These are phyloP conservation scores for Gastrophysa polygoni DNA, from an alignment of 2,888 invertebrate species.

Conservation along the genomic window DNA sequence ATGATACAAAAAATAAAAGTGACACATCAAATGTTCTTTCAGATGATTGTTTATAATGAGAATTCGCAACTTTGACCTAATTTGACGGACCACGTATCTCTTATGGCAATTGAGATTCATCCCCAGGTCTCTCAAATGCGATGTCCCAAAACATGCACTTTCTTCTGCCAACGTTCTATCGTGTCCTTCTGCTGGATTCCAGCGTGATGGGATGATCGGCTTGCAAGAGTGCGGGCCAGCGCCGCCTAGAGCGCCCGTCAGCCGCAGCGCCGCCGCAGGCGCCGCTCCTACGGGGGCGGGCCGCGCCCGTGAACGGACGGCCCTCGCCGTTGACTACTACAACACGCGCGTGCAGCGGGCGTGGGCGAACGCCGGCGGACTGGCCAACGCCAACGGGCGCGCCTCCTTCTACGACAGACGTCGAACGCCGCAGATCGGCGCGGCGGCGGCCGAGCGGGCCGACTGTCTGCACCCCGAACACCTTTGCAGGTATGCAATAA, in stretches of 20 bases:
- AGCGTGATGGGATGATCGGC: conserved; percentile 62
- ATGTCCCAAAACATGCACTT: too few species aligned
- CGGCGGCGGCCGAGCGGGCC: conserved; percentile 12
- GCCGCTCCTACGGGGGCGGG: conserved; percentile 14
- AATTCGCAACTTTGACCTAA: too few species aligned
- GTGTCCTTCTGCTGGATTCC: conserved; percentile 39
- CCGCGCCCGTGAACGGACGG: conserved; percentile 56
- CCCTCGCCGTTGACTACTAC: conserved; percentile 63
- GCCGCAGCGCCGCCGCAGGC: conserved; percentile 36
- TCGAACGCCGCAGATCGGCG: conserved; percentile 2
- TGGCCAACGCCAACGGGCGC: conserved; percentile 52
- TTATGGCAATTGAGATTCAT: too few species aligned
- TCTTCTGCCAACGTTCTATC: too few species aligned
- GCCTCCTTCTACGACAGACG: conserved; percentile 54
- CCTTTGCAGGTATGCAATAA: conserved; percentile 66
- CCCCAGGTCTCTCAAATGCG: too few species aligned
- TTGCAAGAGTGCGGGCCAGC: conserved; percentile 59
- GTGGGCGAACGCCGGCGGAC: conserved; percentile 58
- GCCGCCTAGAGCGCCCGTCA: conserved; percentile 55
- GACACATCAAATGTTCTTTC: too few species aligned
- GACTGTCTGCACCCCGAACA: conserved; percentile 51
- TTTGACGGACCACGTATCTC: too few species aligned
- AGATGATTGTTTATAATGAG: too few species aligned
- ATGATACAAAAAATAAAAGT: too few species aligned
- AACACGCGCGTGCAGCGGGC: conserved; percentile 61